A percentile compares a stretch with the other conserved stretches of the same genome.
Conservation (phyloP, 2,797 vertebrate genomes). For the Sparus aurata region DNA sequence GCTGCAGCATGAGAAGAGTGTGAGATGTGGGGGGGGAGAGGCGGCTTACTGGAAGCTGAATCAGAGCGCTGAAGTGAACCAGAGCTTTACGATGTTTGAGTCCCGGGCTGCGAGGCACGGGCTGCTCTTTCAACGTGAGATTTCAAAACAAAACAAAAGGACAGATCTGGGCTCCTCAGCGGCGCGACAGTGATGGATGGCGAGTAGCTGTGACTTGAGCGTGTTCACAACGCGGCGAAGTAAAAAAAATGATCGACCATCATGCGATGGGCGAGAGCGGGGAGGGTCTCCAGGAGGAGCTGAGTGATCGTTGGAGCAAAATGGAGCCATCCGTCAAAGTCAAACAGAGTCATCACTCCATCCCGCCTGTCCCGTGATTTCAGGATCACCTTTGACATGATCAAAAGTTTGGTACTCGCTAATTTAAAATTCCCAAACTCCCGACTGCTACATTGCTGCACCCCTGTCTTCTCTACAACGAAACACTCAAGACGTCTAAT, state of each 20-base stretch:
- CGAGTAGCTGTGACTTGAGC: neutral
- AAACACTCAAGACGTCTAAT: too few relatives aligned
- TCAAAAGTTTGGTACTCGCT: too few relatives aligned
- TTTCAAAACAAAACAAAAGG: neutral
- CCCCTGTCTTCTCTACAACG: too few relatives aligned
- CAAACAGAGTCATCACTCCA: too few relatives aligned
- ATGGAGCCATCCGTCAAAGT: too few relatives aligned
- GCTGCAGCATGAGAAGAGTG: neutral
- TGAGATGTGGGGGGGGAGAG: conserved; percentile 1
- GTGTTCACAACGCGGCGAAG: conserved; percentile 30
- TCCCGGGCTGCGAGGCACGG: neutral
- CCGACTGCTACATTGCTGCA: too few relatives aligned
- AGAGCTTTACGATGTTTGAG: neutral
- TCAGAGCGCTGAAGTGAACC: neutral
- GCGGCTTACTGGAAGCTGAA: neutral
- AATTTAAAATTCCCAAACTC: too few relatives aligned
- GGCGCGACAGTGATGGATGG: conserved; percentile 34
- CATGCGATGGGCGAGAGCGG: neutral
- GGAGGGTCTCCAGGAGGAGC: neutral
- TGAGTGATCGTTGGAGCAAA: too few relatives aligned
- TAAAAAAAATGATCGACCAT: conserved; percentile 20
- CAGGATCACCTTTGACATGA: too few relatives aligned
- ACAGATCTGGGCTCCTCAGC: neutral
- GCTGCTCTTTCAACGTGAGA: conserved; percentile 6
- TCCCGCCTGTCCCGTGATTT: too few relatives aligned